Evolutionary conservation across 2,797 vertebrate genomes (phyloP).

Genomic region (Jordanella pulchra): DNA sequence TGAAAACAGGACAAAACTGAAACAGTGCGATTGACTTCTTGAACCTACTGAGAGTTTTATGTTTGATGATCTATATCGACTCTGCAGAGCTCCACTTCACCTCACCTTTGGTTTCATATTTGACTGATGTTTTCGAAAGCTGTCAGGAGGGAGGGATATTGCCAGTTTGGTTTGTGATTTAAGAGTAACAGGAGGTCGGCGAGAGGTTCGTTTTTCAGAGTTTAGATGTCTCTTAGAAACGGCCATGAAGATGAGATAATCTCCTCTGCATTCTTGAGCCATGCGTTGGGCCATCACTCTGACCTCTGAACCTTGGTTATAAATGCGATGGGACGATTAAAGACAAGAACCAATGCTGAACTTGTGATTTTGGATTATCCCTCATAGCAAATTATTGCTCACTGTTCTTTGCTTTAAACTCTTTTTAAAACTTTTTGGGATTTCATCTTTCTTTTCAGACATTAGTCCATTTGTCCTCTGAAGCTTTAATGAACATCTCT

Average conservation of each 20-base stretch:
- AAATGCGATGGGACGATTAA: too few relatives aligned
- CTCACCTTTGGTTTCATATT: background rate
- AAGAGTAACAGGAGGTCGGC: background rate
- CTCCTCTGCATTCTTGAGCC: background rate
- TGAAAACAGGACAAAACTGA: too few relatives aligned
- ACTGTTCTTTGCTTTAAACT: background rate
- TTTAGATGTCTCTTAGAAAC: background rate
- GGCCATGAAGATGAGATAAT: background rate
- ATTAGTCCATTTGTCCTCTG: background rate
- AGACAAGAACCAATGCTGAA: background rate
- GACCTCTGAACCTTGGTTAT: background rate
- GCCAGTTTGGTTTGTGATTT: background rate
- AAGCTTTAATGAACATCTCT: conserved; percentile 21
- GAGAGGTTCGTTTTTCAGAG: background rate
- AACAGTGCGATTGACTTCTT: background rate
- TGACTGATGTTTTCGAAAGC: background rate
- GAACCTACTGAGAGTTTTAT: background rate
- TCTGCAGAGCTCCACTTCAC: background rate
- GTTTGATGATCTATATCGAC: background rate
- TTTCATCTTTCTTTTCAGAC: conserved; percentile 13
- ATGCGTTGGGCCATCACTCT: background rate
- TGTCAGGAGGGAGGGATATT: background rate
- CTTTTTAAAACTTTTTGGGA: background rate
- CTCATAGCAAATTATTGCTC: background rate
- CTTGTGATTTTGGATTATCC: background rate